Evolutionary conservation across 2,113 vertebrate species (phyloP).

Genomic region (Colistium nudipinnis): DNA sequence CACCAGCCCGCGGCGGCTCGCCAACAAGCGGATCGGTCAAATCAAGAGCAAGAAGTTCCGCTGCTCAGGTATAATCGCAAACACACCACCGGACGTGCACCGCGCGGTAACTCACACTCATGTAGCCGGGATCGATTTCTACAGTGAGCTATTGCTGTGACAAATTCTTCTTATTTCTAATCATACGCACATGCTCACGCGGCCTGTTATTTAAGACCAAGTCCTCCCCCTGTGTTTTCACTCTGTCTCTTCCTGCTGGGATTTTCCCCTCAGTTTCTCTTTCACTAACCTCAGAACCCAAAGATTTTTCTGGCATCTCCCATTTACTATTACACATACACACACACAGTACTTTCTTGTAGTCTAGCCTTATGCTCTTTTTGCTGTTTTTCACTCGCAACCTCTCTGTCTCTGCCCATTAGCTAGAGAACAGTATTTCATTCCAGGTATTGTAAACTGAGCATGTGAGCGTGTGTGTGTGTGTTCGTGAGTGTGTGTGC

Average conservation of each 20-base stretch:
- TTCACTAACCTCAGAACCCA: slow-evolving; percentile 59
- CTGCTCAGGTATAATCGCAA: slow-evolving; percentile 93
- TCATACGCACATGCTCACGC: slow-evolving; percentile 2
- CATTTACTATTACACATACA: neutral
- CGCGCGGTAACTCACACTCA: no score
- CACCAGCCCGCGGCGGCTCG: slow-evolving; percentile 96
- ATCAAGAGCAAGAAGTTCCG: slow-evolving; percentile 99
- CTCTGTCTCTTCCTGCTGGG: slow-evolving; percentile 84
- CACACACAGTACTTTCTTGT: neutral
- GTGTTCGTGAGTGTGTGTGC: slow-evolving; percentile 23
- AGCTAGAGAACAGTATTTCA: slow-evolving; percentile 99
- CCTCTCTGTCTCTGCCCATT: slow-evolving; percentile 85
- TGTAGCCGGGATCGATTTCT: no score
- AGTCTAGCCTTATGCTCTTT: slow-evolving; percentile 71
- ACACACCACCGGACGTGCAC: neutral
- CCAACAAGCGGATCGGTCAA: slow-evolving; percentile 99
- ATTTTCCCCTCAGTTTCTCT: slow-evolving; percentile 62
- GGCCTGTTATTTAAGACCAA: slow-evolving; percentile 1
- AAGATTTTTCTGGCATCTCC: slow-evolving; percentile 6
- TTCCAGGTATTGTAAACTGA: slow-evolving; percentile 92
- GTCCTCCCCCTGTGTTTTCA: slow-evolving; percentile 83
- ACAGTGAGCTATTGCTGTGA: neutral
- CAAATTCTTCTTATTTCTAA: neutral
- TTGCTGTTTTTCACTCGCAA: slow-evolving; percentile 79
- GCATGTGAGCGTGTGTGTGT: slow-evolving; percentile 51